phyloP scores from a whole-genome alignment of 1,140 invertebrate genomes.

The Caenorhabditis brenneri region DNA sequence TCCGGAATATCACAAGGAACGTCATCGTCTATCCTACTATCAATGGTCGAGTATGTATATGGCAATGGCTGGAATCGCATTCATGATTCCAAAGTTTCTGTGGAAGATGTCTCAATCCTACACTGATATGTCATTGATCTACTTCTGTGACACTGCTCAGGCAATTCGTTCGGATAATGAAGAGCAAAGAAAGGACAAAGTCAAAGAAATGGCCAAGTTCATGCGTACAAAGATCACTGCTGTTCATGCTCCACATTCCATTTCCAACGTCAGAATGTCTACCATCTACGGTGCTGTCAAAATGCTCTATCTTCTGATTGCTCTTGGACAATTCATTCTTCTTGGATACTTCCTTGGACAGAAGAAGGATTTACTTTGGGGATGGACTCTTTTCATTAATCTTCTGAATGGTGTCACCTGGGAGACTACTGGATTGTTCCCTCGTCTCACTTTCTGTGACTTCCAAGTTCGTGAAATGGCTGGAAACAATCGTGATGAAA shows the following conservation, averaged over 20 bases:
- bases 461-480: constrained; percentile 28
- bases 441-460: constrained; percentile 50
- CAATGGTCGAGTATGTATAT: constrained; percentile 33
- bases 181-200: not conserved
- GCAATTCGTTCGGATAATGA: not conserved
- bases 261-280: not conserved
- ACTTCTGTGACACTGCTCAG: constrained; percentile 22
- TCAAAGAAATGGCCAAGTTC: not conserved
- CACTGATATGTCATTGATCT: not conserved
- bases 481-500: constrained; percentile 28
- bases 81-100: constrained; percentile 33
- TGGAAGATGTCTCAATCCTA: constrained; percentile 8
- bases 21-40: constrained; percentile 18
- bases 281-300: constrained; percentile 22
- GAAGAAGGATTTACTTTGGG: constrained; percentile 40
- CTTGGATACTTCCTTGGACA: constrained; percentile 43
- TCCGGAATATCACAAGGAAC: constrained; percentile 7
- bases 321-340: not conserved
- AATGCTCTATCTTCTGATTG: constrained; percentile 10
- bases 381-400: constrained; percentile 43
- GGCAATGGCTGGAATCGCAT: constrained; percentile 22
- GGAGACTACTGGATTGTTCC: constrained; percentile 46
- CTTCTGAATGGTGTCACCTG: constrained; percentile 38
- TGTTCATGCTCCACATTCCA: not conserved
- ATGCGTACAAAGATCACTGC: not conserved